phyloP scores from a whole-genome alignment of 2,888 invertebrate genomes.

The Drosophila siamana region DNA sequence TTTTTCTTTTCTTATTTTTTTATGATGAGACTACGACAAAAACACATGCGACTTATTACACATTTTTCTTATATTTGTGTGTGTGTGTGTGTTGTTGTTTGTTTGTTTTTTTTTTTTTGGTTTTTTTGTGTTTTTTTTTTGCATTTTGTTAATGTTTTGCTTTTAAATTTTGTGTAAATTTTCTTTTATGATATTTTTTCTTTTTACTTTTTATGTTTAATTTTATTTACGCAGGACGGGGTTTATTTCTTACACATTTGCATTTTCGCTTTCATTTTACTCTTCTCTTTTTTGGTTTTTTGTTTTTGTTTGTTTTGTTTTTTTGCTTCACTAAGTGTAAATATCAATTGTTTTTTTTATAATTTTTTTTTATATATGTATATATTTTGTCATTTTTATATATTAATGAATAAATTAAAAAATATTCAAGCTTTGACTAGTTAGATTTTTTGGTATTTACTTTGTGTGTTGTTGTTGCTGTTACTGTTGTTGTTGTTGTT shows the following conservation, averaged over 20 bases:
- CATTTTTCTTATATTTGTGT: slow-evolving; percentile 56
- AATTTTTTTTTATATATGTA: slow-evolving; percentile 56
- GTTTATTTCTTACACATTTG: slow-evolving; percentile 83
- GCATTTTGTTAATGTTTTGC: slow-evolving; percentile 59
- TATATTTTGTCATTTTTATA: slow-evolving; percentile 36
- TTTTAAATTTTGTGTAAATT: slow-evolving; percentile 81
- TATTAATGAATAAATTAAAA: slow-evolving; percentile 80
- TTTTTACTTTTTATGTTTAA: slow-evolving; percentile 69
- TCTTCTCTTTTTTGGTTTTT: slow-evolving; percentile 51
- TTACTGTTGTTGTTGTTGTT: slow-evolving; percentile 8
- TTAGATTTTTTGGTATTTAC: slow-evolving; percentile 64
- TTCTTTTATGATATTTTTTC: slow-evolving; percentile 74
- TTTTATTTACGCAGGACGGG: slow-evolving; percentile 84
- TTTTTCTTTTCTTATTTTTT: slow-evolving; percentile 29
- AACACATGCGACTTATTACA: slow-evolving; percentile 78
- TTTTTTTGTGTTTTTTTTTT: slow-evolving; percentile 57
- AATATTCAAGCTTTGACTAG: slow-evolving; percentile 83
- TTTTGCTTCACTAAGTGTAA: slow-evolving; percentile 83
- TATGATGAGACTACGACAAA: slow-evolving; percentile 82
- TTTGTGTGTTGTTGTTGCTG: slow-evolving; percentile 32
- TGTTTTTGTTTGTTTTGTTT: slow-evolving; percentile 48
- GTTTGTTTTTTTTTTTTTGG: slow-evolving; percentile 60
- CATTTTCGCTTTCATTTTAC: slow-evolving; percentile 64
- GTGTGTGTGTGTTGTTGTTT: slow-evolving; percentile 67
- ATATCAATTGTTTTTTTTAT: slow-evolving; percentile 77